Conservation (phyloP, 2,797 vertebrate genomes). For the Hippocampus kuda region DNA sequence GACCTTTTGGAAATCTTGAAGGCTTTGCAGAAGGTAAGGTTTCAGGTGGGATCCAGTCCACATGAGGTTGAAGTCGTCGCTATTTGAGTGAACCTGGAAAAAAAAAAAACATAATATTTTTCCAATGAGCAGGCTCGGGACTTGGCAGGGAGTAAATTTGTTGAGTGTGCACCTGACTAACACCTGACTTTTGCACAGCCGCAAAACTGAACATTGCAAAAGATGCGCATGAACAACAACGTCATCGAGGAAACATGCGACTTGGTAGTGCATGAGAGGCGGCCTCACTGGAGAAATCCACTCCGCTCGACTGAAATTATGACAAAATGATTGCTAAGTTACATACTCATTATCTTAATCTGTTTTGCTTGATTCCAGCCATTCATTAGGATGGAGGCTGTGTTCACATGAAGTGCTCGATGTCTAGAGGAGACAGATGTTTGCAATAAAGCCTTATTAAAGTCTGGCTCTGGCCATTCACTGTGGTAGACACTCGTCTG, state of each 20-base stretch:
- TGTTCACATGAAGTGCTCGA: constrained; percentile 30
- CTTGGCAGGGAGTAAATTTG: background rate
- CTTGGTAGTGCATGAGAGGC: constrained; percentile 22
- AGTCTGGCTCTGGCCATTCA: constrained; percentile 48
- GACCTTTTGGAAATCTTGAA: constrained; percentile 92
- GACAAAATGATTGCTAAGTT: constrained; percentile 24
- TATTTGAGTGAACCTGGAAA: constrained; percentile 82
- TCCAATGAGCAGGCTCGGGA: constrained; percentile 4
- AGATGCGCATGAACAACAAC: constrained; percentile 2
- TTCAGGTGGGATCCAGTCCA: constrained; percentile 96
- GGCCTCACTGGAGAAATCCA: constrained; percentile 28
- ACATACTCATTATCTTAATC: constrained; percentile 46
- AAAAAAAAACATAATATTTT: constrained; percentile 10
- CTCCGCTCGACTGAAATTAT: constrained; percentile 21
- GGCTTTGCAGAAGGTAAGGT: constrained; percentile 79
- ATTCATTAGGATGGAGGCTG: constrained; percentile 42
- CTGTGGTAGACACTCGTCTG: constrained; percentile 56
- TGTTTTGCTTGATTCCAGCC: constrained; percentile 38
- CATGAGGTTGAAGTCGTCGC: constrained; percentile 92
- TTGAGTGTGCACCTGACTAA: background rate
- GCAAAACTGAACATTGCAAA: constrained; percentile 10
- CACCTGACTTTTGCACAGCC: background rate
- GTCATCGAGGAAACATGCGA: constrained; percentile 8
- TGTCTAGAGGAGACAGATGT: constrained; percentile 57
- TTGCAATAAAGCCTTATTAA: constrained; percentile 66